Evolutionary conservation across 2,888 invertebrate genomes (phyloP).

Genomic region (Danaus chrysippus): DNA sequence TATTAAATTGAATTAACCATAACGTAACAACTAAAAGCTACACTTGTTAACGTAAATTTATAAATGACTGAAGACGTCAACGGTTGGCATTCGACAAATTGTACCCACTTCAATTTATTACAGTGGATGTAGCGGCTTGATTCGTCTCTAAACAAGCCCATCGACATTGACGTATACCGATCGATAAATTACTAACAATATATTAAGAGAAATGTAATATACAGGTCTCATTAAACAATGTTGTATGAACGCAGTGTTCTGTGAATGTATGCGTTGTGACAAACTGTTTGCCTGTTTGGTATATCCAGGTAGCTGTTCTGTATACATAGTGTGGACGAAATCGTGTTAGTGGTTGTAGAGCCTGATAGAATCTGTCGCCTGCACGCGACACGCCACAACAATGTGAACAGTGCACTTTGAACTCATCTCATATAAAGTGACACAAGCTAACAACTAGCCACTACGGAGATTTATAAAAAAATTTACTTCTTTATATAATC

Average conservation of each 20-base stretch:
- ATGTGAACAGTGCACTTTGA: too few relatives aligned
- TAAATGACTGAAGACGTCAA: slow-evolving; percentile 26
- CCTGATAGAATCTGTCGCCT: slow-evolving; percentile 57
- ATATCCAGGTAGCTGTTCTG: slow-evolving; percentile 9
- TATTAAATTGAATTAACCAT: too few relatives aligned
- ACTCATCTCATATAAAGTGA: neutral
- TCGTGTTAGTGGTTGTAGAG: slow-evolving; percentile 54
- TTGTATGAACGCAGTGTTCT: neutral
- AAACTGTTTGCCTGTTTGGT: slow-evolving; percentile 8
- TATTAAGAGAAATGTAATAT: too few relatives aligned
- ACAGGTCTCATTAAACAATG: neutral
- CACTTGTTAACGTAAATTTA: slow-evolving; percentile 20
- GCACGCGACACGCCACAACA: slow-evolving; percentile 32
- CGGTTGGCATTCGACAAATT: slow-evolving; percentile 43
- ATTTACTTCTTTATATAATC: too few relatives aligned
- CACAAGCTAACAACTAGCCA: too few relatives aligned
- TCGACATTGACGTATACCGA: slow-evolving; percentile 29
- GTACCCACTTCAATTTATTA: slow-evolving; percentile 50
- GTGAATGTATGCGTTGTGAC: slow-evolving; percentile 24
- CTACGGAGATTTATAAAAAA: too few relatives aligned
- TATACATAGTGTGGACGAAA: slow-evolving; percentile 36
- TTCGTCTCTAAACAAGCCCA: slow-evolving; percentile 30
- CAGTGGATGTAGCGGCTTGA: slow-evolving; percentile 39
- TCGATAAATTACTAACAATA: too few relatives aligned
- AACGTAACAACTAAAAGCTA: too few relatives aligned